Evolutionary conservation across 2,113 vertebrate species (phyloP), one percentile per base, ranked within the genome.

Genomic region (Prolemur simus): DNA sequence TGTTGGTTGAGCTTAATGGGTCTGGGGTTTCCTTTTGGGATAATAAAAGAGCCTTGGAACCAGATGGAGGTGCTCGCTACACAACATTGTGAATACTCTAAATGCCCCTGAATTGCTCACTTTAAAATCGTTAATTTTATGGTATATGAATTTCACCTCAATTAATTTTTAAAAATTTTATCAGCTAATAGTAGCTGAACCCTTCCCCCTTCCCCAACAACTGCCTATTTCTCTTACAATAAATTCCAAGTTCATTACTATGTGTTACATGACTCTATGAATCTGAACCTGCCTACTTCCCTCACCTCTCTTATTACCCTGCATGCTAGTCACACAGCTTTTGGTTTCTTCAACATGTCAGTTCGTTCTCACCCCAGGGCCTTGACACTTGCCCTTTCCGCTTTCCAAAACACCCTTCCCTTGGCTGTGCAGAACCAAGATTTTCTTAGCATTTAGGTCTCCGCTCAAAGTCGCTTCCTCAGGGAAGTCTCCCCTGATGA

Each of bases 61-160:
- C 34, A 76, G 34, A 56, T 14, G n/a, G 20, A 56, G 11, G 34
- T 49, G 49, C 71, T 85, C 27, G 4, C 49, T 83, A 2, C 25
- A 78, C 20, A 68, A 84, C 25, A 47, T 21, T 27, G 14, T 71
- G 54, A 37, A 23, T 6, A 21, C 12, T 42, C 52, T 21, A 76
- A 84, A 63, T 73, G 39, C 27, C 76, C 27, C 47, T 27, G 14
- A 88, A 68, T 23, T 42, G 20, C 49, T 88, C 11, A 68, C 49
- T 83, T 87, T 82, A 74, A 60, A 74, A 76, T 88, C 58, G 39
- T 64, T 92, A 47, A 76, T 92, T 92, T 77, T 89, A 74, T 17
- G n/a, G 58, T 86, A 47, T 63, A 83, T 52, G 12, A 84, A 77
- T 84, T 68, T 96, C 32, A n/a, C 14, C 69, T 52, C 39, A 42